Base-by-base conservation (phyloP, 2,797 vertebrate species). In the Percopsis omiscomaycus region DNA sequence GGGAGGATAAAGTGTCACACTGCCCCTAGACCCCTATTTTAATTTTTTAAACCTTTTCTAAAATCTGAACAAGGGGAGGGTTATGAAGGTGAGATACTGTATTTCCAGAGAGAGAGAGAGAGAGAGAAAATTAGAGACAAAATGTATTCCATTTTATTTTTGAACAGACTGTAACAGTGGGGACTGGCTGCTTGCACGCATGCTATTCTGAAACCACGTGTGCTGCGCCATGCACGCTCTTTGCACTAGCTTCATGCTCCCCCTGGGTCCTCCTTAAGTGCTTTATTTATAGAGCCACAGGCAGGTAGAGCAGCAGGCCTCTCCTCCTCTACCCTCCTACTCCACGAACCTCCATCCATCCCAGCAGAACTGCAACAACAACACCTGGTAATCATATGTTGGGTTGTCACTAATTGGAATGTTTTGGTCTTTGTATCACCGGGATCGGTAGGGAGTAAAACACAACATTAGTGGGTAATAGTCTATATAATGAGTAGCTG, bases 211-310 rank as follows among this genome's bases (percentile, higher is more conserved):
- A n/a, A 29, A 10, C 5, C 44, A 14, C 11, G 55, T 45, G 37
- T 4, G 54, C 48, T 15, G 68, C 69, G 47, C 22, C n/a, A 28
- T 51, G 32, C n/a, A n/a, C 51, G 29, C 65, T 74, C 64, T 81
- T 69, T 77, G 61, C 71, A 62, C 53, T 27, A 55, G 66, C 63
- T 78, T 73, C 61, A 48, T 69, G 45, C 66, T 59, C 73, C 49
- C 56, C 64, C 48, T n/a, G 49, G 54, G 61, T 61, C 65, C 64
- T 60, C 59, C 66, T 54, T 66, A 83, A 67, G 53, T 81, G 64
- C 60, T 78, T 83, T 89, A 86, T 87, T 89, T 87, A 81, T 85
- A 77, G 83, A 68, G 51, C 51, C 73, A 81, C 84, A 68, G 80
- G 78, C 73, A 80, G 77, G 79, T 67, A 66, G 59, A 82, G 49